Conservation (phyloP, 2,888 invertebrate genomes). For the Eupsilia transversa region DNA sequence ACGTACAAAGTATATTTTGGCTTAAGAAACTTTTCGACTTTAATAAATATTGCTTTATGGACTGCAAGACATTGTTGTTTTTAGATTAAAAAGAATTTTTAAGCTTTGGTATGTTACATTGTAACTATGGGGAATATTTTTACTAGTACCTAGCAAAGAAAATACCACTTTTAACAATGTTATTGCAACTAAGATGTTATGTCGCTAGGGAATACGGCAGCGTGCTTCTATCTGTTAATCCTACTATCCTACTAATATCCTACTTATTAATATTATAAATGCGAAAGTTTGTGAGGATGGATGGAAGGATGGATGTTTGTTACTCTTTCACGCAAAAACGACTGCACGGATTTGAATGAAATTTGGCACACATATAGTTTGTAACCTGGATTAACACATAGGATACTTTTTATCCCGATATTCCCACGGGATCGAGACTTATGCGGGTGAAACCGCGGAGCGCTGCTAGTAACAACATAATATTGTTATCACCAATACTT, state of each 20-base stretch:
- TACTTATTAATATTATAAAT: too few relatives aligned
- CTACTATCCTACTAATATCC: too few relatives aligned
- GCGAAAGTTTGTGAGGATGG: too few relatives aligned
- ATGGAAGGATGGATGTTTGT: too few relatives aligned
- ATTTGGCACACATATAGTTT: too few relatives aligned
- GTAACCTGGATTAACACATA: too few relatives aligned
- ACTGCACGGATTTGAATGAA: too few relatives aligned
- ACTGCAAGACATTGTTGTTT: conserved; percentile 53
- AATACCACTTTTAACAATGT: neutral
- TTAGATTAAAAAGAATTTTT: conserved; percentile 50
- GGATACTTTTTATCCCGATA: too few relatives aligned
- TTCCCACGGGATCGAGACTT: too few relatives aligned
- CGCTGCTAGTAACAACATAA: too few relatives aligned
- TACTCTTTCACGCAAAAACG: too few relatives aligned
- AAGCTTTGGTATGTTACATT: conserved; percentile 5
- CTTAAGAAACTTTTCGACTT: conserved; percentile 56
- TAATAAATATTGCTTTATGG: conserved; percentile 62
- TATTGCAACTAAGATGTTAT: neutral
- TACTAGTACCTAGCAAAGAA: neutral
- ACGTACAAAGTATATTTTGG: conserved; percentile 59
- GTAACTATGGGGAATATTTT: conserved; percentile 9
- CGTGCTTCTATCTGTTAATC: neutral
- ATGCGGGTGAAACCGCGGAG: too few relatives aligned
- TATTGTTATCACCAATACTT: neutral
- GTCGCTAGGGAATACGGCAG: neutral